A percentile compares a stretch with the other conserved stretches of the same genome.
phyloP scores from a whole-genome alignment of 2,797 vertebrate species.

The Muscicapa comitata region DNA sequence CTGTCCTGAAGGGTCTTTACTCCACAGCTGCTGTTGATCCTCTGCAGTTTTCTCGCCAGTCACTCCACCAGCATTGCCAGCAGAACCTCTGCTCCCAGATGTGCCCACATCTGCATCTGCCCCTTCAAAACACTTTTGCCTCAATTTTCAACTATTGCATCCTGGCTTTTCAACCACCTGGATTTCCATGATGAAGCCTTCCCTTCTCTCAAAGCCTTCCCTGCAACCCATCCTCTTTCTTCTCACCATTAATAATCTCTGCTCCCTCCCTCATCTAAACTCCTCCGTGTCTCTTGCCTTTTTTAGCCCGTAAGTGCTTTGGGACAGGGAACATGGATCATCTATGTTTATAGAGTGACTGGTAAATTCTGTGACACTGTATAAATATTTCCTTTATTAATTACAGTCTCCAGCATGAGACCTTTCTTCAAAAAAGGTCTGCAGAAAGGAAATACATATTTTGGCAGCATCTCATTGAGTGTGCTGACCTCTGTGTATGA shows the following conservation, averaged over 20 bases:
- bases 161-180: neutral
- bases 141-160: neutral
- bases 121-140: neutral
- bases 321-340: slow-evolving; percentile 50
- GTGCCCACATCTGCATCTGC: neutral
- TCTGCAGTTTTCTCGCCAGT: neutral
- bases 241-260: slow-evolving; percentile 24
- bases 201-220: neutral
- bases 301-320: slow-evolving; percentile 54
- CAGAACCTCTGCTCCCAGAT: neutral
- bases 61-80: rapidly evolving
- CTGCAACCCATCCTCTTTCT: neutral
- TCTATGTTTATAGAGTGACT: slow-evolving; percentile 47
- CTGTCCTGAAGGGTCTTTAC: rapidly evolving
- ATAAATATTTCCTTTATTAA: slow-evolving; percentile 65
- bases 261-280: slow-evolving; percentile 12
- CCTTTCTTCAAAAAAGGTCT: slow-evolving; percentile 46
- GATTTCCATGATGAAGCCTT: neutral
- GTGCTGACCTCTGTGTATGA: neutral
- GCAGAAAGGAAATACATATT: slow-evolving; percentile 59
- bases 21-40: neutral
- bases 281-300: slow-evolving; percentile 52
- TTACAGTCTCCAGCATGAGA: slow-evolving; percentile 24
- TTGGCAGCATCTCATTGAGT: slow-evolving; percentile 13
- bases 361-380: slow-evolving; percentile 49